Percentiles rank a stretch among this genome's conserved stretches.
Evolutionary conservation across 2,888 invertebrate species (phyloP).

Genomic region (Patella pellucida): DNA sequence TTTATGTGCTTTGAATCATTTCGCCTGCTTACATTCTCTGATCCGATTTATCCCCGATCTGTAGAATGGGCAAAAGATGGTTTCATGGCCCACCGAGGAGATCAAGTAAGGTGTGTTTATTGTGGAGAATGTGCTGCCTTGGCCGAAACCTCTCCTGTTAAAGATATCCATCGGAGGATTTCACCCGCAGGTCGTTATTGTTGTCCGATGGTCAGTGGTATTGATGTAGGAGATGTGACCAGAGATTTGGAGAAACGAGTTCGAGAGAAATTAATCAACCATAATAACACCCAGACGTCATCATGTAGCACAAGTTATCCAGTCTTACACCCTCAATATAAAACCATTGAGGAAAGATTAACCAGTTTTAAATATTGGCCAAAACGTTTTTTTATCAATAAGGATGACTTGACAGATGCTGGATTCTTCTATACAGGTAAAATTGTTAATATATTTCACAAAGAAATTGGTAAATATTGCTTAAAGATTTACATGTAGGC

Average conservation of each 20-base stretch:
- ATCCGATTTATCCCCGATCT: neutral
- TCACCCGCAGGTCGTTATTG: neutral
- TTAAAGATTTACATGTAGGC: no score
- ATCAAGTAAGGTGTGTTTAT: neutral
- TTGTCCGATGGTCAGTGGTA: constrained; percentile 1
- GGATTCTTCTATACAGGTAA: neutral
- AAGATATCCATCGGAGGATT: neutral
- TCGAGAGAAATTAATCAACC: neutral
- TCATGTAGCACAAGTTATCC: neutral
- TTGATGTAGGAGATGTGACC: neutral
- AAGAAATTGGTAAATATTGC: no score
- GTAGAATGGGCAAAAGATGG: neutral
- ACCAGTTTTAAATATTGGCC: neutral
- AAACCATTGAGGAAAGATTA: neutral
- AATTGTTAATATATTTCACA: no score
- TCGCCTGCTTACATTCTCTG: neutral
- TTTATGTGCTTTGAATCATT: neutral
- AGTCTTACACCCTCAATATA: neutral
- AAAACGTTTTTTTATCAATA: neutral
- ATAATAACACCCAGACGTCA: neutral
- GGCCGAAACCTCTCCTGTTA: neutral
- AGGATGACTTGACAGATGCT: neutral
- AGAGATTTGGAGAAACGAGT: neutral
- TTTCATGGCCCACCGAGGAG: neutral
- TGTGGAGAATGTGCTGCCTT: neutral